Evolutionary conservation across 2,888 invertebrate species (phyloP).

Genomic region (Sinodicranocentrus sp.): DNA sequence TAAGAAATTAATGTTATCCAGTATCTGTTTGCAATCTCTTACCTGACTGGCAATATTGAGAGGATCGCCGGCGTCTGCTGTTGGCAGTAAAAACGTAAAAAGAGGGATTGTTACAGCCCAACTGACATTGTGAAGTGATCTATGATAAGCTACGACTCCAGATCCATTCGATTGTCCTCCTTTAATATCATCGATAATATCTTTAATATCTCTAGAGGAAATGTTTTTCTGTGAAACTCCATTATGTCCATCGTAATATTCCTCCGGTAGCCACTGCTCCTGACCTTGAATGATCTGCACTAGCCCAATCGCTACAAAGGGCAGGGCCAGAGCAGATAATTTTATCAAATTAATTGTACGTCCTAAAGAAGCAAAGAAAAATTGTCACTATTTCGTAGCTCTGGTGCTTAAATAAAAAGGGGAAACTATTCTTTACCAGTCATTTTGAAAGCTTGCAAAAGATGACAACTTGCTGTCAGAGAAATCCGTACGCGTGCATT

Average conservation of each 20-base stretch:
- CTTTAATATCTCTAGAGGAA: not conserved
- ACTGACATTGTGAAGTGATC: conserved; percentile 61
- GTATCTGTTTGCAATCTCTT: too few relatives aligned
- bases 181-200: too few relatives aligned
- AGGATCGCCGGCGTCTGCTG: conserved; percentile 33
- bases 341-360: not conserved
- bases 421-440: conserved; percentile 7
- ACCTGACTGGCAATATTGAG: conserved; percentile 67
- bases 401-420: too few relatives aligned
- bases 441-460: not conserved
- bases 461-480: too few relatives aligned
- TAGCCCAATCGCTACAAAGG: conserved; percentile 20
- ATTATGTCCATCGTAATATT: not conserved
- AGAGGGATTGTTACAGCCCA: conserved; percentile 73
- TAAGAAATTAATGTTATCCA: not conserved
- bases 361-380: not conserved
- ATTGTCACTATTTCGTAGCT: too few relatives aligned
- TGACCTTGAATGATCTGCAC: conserved; percentile 30
- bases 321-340: conserved; percentile 13
- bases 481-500: not conserved
- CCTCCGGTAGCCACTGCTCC: conserved; percentile 1
- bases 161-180: too few relatives aligned
- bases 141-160: conserved; percentile 51
- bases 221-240: conserved; percentile 7
- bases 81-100: conserved; percentile 69